These are phyloP conservation scores for Alouatta palliata DNA, from an alignment of 2,113 vertebrate species.

Conservation along the genomic window DNA sequence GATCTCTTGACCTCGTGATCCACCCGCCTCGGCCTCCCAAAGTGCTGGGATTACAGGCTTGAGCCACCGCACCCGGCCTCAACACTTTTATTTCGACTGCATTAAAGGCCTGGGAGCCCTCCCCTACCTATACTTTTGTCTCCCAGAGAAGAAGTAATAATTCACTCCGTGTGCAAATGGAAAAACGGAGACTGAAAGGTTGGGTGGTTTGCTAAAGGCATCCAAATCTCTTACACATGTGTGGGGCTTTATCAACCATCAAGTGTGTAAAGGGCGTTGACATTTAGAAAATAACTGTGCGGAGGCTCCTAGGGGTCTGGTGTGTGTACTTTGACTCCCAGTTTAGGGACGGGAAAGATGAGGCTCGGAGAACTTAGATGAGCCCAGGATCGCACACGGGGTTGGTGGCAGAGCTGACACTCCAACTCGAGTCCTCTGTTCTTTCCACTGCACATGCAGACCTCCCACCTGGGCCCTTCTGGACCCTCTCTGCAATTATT, in stretches of 20 bases:
- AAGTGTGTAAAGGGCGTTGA: neutral
- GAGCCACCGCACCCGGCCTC: too few relatives aligned
- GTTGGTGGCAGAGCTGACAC: neutral
- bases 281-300: neutral
- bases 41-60: too few relatives aligned
- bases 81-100: neutral
- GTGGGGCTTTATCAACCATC: neutral
- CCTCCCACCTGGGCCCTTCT: neutral
- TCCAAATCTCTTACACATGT: neutral
- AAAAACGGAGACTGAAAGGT: neutral
- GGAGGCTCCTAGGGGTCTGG: neutral
- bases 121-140: neutral
- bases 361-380: neutral
- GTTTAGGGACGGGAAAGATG: neutral
- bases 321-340: neutral
- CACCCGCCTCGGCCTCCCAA: too few relatives aligned
- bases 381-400: neutral
- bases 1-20: too few relatives aligned
- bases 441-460: fast-evolving
- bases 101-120: neutral
- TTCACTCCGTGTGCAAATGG: neutral
- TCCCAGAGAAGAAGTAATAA: neutral
- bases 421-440: too few relatives aligned
- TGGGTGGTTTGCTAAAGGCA: neutral
- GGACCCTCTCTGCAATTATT: neutral